These are phyloP conservation scores for Danaus chrysippus DNA, from an alignment of 2,888 invertebrate genomes.

Conservation along the genomic window DNA sequence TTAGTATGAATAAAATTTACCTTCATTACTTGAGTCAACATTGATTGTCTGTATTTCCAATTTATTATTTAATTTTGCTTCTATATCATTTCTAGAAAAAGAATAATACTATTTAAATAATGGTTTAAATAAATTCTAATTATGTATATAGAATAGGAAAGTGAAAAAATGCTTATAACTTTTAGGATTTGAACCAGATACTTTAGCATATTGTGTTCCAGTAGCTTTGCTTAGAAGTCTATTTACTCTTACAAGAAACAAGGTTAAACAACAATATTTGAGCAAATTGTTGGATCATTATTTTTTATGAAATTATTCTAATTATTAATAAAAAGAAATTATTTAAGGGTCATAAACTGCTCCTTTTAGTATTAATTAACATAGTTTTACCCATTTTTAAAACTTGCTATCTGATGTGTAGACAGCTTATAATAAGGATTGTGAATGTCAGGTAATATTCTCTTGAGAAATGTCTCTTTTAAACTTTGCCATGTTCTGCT, in stretches of 20 bases:
- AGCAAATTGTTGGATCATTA: no score
- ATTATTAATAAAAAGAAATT: no score
- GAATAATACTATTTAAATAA: constrained; percentile 2
- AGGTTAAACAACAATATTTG: no score
- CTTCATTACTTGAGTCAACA: constrained; percentile 46
- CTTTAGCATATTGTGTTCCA: no score
- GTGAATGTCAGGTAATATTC: constrained; percentile 66
- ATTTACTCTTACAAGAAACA: no score
- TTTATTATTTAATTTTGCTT: constrained; percentile 48
- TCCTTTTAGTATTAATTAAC: background rate
- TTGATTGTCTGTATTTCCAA: constrained; percentile 46
- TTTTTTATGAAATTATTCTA: no score
- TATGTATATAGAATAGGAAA: no score
- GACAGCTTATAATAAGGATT: constrained; percentile 67
- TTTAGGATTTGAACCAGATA: no score
- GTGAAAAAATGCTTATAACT: no score
- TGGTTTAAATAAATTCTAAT: no score
- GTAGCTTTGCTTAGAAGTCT: no score
- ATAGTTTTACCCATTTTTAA: constrained; percentile 55
- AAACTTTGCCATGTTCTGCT: constrained; percentile 73
- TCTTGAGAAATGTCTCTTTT: constrained; percentile 70
- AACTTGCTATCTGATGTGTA: constrained; percentile 57
- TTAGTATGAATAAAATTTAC: constrained; percentile 35
- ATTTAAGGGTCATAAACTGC: no score
- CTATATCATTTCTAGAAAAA: constrained; percentile 52